These are phyloP conservation scores for Xiphophorus maculatus DNA, from an alignment of 2,113 vertebrate species.

Conservation along the genomic window DNA sequence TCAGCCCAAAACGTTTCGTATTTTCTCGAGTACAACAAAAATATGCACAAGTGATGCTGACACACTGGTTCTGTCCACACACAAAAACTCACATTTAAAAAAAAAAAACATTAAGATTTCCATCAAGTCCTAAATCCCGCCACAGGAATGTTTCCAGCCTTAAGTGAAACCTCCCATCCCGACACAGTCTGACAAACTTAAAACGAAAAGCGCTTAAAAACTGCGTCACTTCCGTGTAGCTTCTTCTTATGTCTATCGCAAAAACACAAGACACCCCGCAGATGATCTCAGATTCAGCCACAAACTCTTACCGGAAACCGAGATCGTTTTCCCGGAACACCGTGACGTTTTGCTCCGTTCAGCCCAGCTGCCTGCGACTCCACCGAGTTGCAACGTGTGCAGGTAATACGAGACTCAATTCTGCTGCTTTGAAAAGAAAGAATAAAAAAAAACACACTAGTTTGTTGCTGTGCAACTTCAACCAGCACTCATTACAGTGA, in stretches of 20 bases:
- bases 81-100: constrained; percentile 2
- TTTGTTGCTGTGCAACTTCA: neutral
- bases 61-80: neutral
- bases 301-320: constrained; percentile 8
- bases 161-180: neutral
- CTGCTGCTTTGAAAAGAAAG: too few relatives aligned
- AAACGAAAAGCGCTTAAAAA: constrained; percentile 26
- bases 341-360: constrained; percentile 16
- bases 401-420: neutral
- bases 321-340: constrained; percentile 44
- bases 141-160: constrained; percentile 30
- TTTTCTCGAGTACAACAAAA: neutral
- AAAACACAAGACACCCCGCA: neutral
- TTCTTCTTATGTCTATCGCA: constrained; percentile 19
- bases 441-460: too few relatives aligned
- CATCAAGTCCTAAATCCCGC: neutral
- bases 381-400: constrained; percentile 34
- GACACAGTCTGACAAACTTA: neutral
- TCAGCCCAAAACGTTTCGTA: neutral
- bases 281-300: neutral
- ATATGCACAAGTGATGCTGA: neutral
- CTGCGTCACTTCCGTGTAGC: constrained; percentile 20
- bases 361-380: constrained; percentile 27
- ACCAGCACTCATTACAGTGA: neutral
- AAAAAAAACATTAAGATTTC: neutral